phyloP scores from a whole-genome alignment of 2,113 vertebrate species.

The Tauraco erythrolophus region DNA sequence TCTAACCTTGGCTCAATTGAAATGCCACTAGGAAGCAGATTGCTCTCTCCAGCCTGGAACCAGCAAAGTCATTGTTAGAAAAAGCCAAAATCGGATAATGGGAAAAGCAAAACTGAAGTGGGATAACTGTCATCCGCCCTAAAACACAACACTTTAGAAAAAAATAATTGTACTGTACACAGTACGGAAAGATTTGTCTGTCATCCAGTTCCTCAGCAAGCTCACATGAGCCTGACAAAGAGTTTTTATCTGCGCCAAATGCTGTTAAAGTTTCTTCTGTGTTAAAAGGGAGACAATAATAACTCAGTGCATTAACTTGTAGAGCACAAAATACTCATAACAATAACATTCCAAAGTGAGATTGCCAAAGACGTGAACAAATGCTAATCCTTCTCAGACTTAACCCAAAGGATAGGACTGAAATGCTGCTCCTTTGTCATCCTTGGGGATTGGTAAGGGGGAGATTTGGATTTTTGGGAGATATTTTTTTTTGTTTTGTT shows the following conservation, averaged over 20 bases:
- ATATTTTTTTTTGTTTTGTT: not conserved
- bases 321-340: not conserved
- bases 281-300: not conserved
- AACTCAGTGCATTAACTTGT: not conserved
- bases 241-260: not conserved
- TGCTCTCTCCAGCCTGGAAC: not conserved
- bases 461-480: not conserved
- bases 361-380: not conserved
- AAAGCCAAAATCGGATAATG: not conserved
- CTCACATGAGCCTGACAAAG: not conserved
- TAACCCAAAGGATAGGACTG: not conserved
- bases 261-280: not conserved
- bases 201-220: not conserved
- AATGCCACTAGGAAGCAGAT: not conserved
- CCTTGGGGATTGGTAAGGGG: accelerated
- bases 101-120: not conserved
- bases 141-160: not conserved
- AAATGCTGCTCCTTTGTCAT: not conserved
- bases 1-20: not conserved
- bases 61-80: not conserved
- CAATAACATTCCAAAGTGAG: not conserved
- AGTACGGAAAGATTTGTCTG: not conserved
- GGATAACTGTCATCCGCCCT: not conserved
- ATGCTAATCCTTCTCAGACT: not conserved
- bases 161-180: not conserved